phyloP scores from a whole-genome alignment of 1,140 invertebrate genomes.

The Orchestia grillus region DNA sequence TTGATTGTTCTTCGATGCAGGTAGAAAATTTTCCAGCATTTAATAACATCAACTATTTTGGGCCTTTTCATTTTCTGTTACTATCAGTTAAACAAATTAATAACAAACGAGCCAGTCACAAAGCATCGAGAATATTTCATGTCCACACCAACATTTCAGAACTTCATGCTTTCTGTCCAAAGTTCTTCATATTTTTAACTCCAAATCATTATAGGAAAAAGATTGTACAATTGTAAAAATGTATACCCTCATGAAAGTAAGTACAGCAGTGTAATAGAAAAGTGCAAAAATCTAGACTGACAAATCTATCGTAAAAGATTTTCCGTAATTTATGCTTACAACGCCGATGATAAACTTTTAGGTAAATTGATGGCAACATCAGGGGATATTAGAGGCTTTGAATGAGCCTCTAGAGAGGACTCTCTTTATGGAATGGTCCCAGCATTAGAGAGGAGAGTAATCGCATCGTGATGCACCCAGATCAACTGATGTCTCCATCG shows the following conservation, averaged over 20 bases:
- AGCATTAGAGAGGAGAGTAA: background rate
- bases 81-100: background rate
- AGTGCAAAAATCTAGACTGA: background rate
- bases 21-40: no score
- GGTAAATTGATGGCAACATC: constrained; percentile 27
- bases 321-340: background rate
- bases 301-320: background rate
- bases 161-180: background rate
- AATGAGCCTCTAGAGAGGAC: constrained; percentile 26
- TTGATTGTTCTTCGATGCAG: no score
- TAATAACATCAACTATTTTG: no score
- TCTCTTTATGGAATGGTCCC: background rate
- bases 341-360: constrained; percentile 42
- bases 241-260: background rate
- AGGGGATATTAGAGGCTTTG: constrained; percentile 33
- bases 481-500: constrained; percentile 3
- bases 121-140: background rate
- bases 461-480: constrained; percentile 37
- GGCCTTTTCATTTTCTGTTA: no score
- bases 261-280: background rate
- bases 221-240: background rate
- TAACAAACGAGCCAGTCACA: background rate
- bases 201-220: background rate
- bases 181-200: background rate
- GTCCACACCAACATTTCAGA: background rate